Conservation (phyloP, 2,113 vertebrate species). For the Chloroceryle aenea region DNA sequence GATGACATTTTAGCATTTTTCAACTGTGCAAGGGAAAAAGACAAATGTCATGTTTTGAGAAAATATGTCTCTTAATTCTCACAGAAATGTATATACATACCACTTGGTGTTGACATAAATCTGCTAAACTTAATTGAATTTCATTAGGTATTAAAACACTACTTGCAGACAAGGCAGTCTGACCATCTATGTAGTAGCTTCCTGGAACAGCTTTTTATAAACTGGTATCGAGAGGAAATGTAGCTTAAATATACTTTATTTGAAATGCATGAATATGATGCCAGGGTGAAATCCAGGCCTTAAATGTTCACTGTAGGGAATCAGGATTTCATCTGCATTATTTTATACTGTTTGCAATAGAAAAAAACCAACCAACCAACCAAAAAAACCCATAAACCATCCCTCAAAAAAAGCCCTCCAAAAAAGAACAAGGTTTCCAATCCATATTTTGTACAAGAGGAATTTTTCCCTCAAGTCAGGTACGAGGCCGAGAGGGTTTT, state of each 20-base stretch:
- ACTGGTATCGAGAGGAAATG: neutral
- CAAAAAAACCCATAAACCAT: too few relatives aligned
- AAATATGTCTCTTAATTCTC: neutral
- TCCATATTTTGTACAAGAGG: neutral
- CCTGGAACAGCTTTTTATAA: neutral
- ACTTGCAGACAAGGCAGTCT: neutral
- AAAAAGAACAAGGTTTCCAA: neutral
- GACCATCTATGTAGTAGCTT: neutral
- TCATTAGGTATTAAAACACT: neutral
- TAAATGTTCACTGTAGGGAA: neutral
- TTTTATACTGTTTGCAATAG: neutral
- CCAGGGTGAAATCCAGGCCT: neutral
- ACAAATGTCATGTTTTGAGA: neutral
- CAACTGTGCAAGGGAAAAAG: neutral
- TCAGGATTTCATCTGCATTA: neutral
- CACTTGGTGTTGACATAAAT: neutral
- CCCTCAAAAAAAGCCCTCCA: neutral
- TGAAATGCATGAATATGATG: neutral
- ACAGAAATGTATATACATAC: neutral
- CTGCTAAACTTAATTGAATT: neutral
- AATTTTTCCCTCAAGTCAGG: neutral
- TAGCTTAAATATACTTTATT: neutral
- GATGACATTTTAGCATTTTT: neutral
- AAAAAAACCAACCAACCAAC: neutral
- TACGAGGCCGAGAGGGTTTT: neutral